Percentiles rank a stretch among this genome's conserved stretches.
Evolutionary conservation across 23 tunicate species (phyloP).

Genomic region (Styela plicata): DNA sequence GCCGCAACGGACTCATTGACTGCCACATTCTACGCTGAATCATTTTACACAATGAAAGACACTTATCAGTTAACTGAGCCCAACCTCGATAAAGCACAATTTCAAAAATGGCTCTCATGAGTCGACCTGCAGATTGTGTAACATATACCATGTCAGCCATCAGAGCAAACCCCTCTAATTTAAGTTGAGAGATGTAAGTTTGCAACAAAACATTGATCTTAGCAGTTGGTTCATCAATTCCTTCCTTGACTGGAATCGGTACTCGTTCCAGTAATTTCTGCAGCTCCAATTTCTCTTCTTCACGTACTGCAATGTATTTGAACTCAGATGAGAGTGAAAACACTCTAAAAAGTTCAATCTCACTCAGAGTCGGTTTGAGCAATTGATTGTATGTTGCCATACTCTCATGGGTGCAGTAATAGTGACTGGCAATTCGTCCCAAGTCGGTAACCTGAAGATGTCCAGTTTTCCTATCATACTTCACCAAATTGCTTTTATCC

Average conservation of each 20-base stretch:
- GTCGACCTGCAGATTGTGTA: slow-evolving; percentile 95
- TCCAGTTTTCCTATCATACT: slow-evolving; percentile 91
- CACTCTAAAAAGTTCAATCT: slow-evolving; percentile 95
- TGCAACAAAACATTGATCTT: slow-evolving; percentile 95
- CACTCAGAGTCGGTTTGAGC: slow-evolving; percentile 91
- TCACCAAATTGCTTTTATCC: slow-evolving; percentile 78
- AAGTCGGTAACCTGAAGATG: slow-evolving; percentile 93
- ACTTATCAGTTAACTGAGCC: slow-evolving; percentile 98
- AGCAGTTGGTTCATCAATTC: slow-evolving; percentile 96
- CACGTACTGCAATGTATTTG: slow-evolving; percentile 86
- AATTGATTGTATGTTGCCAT: slow-evolving; percentile 98
- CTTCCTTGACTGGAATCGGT: slow-evolving; percentile 95
- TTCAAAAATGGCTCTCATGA: slow-evolving; percentile 95
- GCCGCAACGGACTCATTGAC: slow-evolving; percentile 95
- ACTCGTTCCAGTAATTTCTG: slow-evolving; percentile 90
- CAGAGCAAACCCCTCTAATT: slow-evolving; percentile 94
- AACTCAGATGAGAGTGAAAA: slow-evolving; percentile 97
- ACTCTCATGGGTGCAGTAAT: slow-evolving; percentile 91
- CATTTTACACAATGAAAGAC: slow-evolving; percentile 89
- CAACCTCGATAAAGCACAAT: slow-evolving; percentile 95
- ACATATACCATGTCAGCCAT: slow-evolving; percentile 99
- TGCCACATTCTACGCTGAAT: slow-evolving; percentile 95
- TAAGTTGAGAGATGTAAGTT: slow-evolving; percentile 91
- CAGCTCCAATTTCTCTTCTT: slow-evolving; percentile 95
- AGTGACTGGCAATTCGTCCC: slow-evolving; percentile 97